Percentiles rank a stretch among this genome's conserved stretches.
These are phyloP conservation scores for Tetrapedia diversipes DNA, from an alignment of 2,888 invertebrate species.

Conservation along the genomic window DNA sequence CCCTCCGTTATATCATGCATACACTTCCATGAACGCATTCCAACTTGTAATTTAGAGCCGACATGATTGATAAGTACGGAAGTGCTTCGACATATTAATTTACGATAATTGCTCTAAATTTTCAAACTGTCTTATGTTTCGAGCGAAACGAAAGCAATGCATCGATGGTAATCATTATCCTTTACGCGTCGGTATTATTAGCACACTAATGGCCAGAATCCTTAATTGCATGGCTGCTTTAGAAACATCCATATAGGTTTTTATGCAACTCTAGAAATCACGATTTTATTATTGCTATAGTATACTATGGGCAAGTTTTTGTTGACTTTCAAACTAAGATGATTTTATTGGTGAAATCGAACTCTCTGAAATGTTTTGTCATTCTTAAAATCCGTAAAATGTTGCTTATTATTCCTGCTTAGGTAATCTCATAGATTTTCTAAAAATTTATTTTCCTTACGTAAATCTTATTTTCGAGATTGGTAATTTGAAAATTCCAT, in stretches of 20 bases:
- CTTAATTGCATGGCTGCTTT: slow-evolving; percentile 29
- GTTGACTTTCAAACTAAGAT: neutral
- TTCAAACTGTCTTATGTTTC: neutral
- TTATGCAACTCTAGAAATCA: slow-evolving; percentile 22
- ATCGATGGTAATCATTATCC: slow-evolving; percentile 32
- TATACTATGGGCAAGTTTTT: slow-evolving; percentile 13
- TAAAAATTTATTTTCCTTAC: no score
- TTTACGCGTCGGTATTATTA: slow-evolving; percentile 45
- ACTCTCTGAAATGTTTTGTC: neutral
- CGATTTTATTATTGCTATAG: neutral
- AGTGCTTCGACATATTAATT: neutral
- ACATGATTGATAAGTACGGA: neutral
- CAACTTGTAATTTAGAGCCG: neutral
- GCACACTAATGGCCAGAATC: slow-evolving; percentile 44
- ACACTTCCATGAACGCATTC: neutral
- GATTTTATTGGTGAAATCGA: neutral
- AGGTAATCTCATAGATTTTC: no score
- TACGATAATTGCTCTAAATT: neutral
- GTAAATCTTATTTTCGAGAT: neutral
- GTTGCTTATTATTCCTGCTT: no score
- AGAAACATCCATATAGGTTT: slow-evolving; percentile 6
- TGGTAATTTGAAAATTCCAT: neutral
- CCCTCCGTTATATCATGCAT: no score
- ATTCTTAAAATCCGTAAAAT: neutral
- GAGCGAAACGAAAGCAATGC: neutral